Percentiles rank a stretch among this genome's conserved stretches.
Conservation (phyloP, 2,888 invertebrate genomes). For the Archips crataeganus region DNA sequence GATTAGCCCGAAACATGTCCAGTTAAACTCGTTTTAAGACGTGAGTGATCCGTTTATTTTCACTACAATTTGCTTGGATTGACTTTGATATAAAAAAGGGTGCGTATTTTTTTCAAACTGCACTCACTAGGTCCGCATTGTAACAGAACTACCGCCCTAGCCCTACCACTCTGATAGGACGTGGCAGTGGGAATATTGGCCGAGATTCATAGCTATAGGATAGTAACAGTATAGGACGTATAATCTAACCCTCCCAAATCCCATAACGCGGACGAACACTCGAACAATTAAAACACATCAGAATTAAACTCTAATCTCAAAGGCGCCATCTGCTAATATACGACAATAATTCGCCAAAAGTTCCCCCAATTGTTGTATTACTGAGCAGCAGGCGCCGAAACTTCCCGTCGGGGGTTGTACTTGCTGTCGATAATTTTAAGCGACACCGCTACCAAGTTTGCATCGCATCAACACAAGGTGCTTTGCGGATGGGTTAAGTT, state of each 20-base stretch:
- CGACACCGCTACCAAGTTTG: constrained; percentile 68
- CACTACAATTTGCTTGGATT: too few species aligned
- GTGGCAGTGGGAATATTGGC: too few species aligned
- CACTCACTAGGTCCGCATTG: too few species aligned
- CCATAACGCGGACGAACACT: constrained; percentile 7
- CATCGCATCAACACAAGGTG: constrained; percentile 68
- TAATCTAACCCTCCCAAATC: constrained; percentile 10
- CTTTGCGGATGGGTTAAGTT: constrained; percentile 49
- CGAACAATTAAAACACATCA: constrained; percentile 40
- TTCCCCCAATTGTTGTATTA: constrained; percentile 51
- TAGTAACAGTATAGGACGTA: too few species aligned
- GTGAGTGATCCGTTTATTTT: too few species aligned
- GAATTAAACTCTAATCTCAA: constrained; percentile 41
- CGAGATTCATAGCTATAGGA: too few species aligned
- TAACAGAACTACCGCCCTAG: too few species aligned
- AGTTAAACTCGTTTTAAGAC: too few species aligned
- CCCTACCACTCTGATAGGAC: too few species aligned
- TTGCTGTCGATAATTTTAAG: constrained; percentile 68
- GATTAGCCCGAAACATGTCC: too few species aligned
- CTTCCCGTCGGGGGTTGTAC: constrained; percentile 52
- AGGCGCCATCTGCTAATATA: constrained; percentile 45
- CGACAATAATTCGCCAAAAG: constrained; percentile 55
- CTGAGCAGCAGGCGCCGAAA: constrained; percentile 51
- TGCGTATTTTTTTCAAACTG: too few species aligned
- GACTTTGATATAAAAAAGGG: too few species aligned